These are phyloP conservation scores for Boulengeromyrus knoepffleri DNA, from an alignment of 2,113 vertebrate species.

Conservation along the genomic window DNA sequence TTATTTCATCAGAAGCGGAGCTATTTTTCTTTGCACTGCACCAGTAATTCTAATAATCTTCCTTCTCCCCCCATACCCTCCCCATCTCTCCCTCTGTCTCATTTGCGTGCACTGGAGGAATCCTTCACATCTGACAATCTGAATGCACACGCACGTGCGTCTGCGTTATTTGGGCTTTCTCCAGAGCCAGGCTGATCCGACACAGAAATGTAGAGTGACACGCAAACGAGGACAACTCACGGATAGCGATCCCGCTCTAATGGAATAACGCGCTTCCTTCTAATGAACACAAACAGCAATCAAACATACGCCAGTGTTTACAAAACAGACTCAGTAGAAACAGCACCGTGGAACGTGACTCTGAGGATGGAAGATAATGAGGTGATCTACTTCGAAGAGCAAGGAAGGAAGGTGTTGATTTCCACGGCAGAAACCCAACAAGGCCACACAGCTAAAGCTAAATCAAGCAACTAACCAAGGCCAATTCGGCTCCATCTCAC, in stretches of 20 bases:
- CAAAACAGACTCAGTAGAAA: slow-evolving; percentile 9
- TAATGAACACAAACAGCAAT: slow-evolving; percentile 22
- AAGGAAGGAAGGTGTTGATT: neutral
- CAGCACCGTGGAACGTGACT: neutral
- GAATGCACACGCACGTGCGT: neutral
- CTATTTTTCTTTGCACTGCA: slow-evolving; percentile 17
- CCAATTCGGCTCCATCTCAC: neutral
- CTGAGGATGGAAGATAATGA: neutral
- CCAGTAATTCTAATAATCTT: slow-evolving; percentile 19
- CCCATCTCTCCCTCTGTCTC: neutral
- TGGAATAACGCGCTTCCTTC: slow-evolving; percentile 17
- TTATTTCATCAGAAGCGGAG: slow-evolving; percentile 11
- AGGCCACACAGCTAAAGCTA: neutral
- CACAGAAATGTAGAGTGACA: slow-evolving; percentile 23
- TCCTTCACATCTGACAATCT: neutral
- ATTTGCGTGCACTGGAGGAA: neutral
- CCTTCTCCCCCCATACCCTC: neutral
- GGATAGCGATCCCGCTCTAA: neutral
- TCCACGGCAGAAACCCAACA: neutral
- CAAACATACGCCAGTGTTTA: slow-evolving; percentile 25
- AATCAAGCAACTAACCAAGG: neutral
- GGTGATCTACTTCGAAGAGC: neutral
- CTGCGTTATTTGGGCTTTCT: slow-evolving; percentile 17
- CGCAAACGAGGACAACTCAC: neutral
- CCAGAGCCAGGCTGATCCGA: slow-evolving; percentile 9